Evolutionary conservation across 2,113 vertebrate species (phyloP), one percentile per base, ranked within the genome.

Genomic region (Tamias sibiricus): DNA sequence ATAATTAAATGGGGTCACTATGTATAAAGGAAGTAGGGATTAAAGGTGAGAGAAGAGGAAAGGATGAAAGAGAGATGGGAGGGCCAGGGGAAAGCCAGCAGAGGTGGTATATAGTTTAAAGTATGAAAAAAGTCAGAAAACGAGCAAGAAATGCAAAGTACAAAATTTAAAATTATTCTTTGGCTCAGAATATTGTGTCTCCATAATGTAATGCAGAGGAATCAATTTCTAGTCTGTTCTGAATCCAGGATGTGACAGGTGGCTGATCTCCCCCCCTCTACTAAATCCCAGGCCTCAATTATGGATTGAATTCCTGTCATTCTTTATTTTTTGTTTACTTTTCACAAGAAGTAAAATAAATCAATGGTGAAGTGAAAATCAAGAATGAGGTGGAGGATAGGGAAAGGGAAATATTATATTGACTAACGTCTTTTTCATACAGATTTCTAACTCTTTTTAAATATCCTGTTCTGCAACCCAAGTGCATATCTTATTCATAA

Each of bases 251-350:
- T 76, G n/a, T 95, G 87, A 87, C 52, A 68, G n/a, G 52, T 90
- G 44, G 35, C 52, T 91, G 76, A 93, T 90, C 68, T 83, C 62
- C 37, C 82, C 82, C 52, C 68, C 82, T 77, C 47, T 42, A 52
- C 49, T 44, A 95, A 94, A 93, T 91, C 49, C 87, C 81, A 47
- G 40, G 11, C 40, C 77, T 93, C 95, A 72, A 57, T 95, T 97
- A 90, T 74, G 24, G 80, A 92, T 87, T 90, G 87, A 93, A 93
- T 97, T 95, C 79, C 69, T 94, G 40, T 87, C 74, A 96, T 83
- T 84, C 62, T 90, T 96, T 62, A 77, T 81, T 80, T 94, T 94
- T 85, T 95, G 62, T 94, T 91, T 96, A 77, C 76, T 95, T 96
- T 96, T 94, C 79, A 40, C 49, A 92, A 85, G 79, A 95, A 90